Base-by-base conservation (phyloP, 2,113 vertebrate species). In the Ifrita kowaldi region DNA sequence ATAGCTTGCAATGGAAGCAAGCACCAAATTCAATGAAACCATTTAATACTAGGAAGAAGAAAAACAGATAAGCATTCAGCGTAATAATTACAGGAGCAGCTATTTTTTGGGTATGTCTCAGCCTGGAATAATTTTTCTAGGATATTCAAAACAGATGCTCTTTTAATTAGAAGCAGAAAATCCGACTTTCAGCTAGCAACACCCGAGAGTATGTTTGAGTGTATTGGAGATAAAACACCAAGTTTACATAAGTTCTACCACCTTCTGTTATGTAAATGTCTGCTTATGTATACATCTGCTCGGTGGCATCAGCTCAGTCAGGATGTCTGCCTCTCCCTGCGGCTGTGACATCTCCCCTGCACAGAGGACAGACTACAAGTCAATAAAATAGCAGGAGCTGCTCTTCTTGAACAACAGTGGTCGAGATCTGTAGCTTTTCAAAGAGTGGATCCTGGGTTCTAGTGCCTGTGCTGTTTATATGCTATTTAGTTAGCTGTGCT, bases 111-210 rank as follows among this genome's bases (percentile, higher is more conserved):
- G 22, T 90, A 18, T 13, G 24, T 89, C 65, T 94, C 21, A 82
- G 56, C n/a, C 62, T 89, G 37, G 69, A 87, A 94, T 93, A 0
- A 71, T 94, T 97, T 95, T 87, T 93, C 41, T 73, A 85, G 37
- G 46, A 65, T 91, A 76, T 65, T 84, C 77, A 95, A 95, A 96
- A 94, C 94, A 96, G 93, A 94, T 96, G 93, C 73, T 94, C 74
- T 95, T 96, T 96, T 97, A 95, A 97, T 96, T 94, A 96, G 84
- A 93, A 94, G 74, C 65, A 94, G 57, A 97, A 92, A 87, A 89
- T 79, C 46, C 50, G 74, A 87, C 47, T 91, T 95, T 89, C 49
- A 52, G 91, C 91, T 68, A 94, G 77, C 81, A 87, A 41, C 81
- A 86, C 79, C 75, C 88, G 42, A 55, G 68, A 94, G 82, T 68